Conservation (phyloP, 2,113 vertebrate genomes). For the Elanoides forficatus region DNA sequence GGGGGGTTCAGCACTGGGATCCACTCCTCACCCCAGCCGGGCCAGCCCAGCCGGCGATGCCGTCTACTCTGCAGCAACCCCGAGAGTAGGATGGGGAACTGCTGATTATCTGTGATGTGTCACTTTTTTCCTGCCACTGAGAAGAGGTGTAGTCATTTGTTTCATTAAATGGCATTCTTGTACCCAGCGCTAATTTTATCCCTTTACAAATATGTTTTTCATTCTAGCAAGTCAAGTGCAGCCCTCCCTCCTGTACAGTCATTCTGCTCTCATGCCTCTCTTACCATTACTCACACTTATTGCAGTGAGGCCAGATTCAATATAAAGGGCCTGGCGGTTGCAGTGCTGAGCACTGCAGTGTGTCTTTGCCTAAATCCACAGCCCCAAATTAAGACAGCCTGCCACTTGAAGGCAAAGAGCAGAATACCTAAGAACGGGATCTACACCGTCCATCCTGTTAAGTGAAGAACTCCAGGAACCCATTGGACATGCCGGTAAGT, state of each 20-base stretch:
- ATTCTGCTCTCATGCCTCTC: background rate
- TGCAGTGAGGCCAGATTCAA: background rate
- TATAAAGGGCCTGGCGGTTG: background rate
- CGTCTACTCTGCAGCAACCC: background rate
- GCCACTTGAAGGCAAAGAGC: background rate
- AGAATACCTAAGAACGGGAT: background rate
- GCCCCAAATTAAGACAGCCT: background rate
- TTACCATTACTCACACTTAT: background rate
- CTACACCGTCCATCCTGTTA: background rate
- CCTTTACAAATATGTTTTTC: constrained; percentile 35
- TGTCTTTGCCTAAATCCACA: background rate
- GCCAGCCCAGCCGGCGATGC: background rate
- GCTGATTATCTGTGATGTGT: background rate
- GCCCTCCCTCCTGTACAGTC: constrained; percentile 9
- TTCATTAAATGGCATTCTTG: constrained; percentile 7
- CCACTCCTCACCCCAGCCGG: background rate
- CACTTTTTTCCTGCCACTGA: background rate
- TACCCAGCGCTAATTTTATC: constrained; percentile 17
- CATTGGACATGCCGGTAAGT: background rate
- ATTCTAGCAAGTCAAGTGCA: background rate
- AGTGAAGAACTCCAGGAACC: background rate
- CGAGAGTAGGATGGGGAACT: background rate
- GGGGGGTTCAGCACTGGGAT: background rate
- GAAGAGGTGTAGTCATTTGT: background rate
- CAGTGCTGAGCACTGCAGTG: background rate